phyloP scores from a whole-genome alignment of 2,888 invertebrate species.

The Chrysodeixis includens region DNA sequence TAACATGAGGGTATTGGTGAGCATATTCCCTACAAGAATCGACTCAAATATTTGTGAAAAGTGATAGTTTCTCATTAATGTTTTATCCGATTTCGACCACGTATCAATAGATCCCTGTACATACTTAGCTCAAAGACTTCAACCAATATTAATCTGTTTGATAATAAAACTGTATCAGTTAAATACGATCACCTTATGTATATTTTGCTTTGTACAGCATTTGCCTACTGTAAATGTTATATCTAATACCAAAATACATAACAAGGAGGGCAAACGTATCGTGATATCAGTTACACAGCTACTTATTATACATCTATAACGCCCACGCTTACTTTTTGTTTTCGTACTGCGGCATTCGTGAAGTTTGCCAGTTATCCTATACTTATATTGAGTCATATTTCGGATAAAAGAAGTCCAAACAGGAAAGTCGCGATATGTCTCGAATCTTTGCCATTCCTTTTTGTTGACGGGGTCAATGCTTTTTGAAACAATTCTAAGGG shows the following conservation, averaged over 20 bases:
- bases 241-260: neutral
- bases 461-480: constrained; percentile 41
- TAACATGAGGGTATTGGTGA: no score
- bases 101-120: no score
- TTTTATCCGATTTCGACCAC: no score
- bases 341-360: neutral
- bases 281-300: neutral
- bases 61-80: no score
- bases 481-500: constrained; percentile 30
- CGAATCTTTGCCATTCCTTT: constrained; percentile 32
- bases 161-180: neutral
- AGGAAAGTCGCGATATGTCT: constrained; percentile 31
- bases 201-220: neutral
- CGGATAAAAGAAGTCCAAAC: constrained; percentile 22
- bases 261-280: constrained; percentile 2
- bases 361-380: constrained; percentile 8
- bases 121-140: no score
- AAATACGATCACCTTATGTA: neutral
- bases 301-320: neutral
- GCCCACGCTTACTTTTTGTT: neutral
- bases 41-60: no score
- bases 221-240: neutral
- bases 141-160: neutral
- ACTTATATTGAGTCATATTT: constrained; percentile 28
- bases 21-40: no score